Percentiles rank a stretch among this genome's conserved stretches.
These are phyloP conservation scores for Tenodera sinensis DNA, from an alignment of 2,888 invertebrate genomes.

Conservation along the genomic window DNA sequence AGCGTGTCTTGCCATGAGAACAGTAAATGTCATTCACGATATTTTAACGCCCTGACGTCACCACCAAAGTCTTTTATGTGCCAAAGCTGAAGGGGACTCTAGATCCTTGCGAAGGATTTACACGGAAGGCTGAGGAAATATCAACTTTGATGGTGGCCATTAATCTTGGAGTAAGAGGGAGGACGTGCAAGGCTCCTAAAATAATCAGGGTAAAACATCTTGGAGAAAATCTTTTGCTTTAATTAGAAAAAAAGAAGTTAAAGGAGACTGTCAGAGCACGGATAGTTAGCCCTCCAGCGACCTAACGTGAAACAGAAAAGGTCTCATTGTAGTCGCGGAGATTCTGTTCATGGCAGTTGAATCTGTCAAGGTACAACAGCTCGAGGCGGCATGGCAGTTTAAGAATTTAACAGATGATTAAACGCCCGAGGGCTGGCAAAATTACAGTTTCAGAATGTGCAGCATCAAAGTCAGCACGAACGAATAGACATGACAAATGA, in stretches of 20 bases:
- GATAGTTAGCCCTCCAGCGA: background rate
- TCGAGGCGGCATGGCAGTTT: background rate
- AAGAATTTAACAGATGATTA: background rate
- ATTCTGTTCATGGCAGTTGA: background rate
- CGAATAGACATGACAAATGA: background rate
- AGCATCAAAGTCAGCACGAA: background rate
- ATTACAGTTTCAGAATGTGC: background rate
- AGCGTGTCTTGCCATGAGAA: background rate
- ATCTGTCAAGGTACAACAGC: background rate
- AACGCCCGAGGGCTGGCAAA: background rate
- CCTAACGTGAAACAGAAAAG: background rate
- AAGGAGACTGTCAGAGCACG: background rate
- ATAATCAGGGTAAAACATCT: background rate
- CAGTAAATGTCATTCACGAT: conserved; percentile 14
- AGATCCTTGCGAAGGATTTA: background rate
- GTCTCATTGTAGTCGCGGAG: background rate
- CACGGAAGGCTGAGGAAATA: background rate
- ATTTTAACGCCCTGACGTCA: conserved; percentile 1
- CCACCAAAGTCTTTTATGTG: background rate
- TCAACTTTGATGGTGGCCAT: background rate
- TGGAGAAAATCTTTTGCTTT: background rate
- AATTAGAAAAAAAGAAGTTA: background rate
- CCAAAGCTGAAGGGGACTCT: background rate
- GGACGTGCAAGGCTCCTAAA: background rate
- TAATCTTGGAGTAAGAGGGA: background rate